Evolutionary conservation across 2,888 invertebrate genomes (phyloP).

Genomic region (Agrochola circellaris): DNA sequence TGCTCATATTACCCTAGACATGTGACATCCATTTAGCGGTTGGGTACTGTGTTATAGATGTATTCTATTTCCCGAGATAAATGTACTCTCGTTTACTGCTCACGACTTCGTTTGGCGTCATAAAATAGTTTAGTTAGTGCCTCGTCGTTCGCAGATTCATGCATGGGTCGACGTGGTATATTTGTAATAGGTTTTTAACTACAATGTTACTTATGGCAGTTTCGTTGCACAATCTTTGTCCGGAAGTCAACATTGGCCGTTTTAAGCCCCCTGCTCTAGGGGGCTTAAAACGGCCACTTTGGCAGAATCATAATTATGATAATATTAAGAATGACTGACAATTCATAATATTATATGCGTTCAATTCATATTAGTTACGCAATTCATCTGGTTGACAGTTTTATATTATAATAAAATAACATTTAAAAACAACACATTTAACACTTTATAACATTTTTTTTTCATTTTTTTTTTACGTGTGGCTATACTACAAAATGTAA

Average conservation of each 20-base stretch:
- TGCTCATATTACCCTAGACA: conserved; percentile 48
- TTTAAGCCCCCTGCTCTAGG: no score
- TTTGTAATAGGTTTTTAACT: background rate
- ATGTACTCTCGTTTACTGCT: conserved; percentile 36
- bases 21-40: conserved; percentile 16
- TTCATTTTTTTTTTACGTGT: no score
- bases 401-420: no score
- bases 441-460: no score
- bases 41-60: background rate
- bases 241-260: background rate
- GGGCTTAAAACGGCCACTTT: no score
- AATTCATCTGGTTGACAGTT: no score
- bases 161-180: background rate
- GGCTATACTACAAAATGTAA: no score
- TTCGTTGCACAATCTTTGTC: background rate
- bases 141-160: conserved; percentile 22
- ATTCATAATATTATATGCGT: no score
- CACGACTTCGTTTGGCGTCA: conserved; percentile 32
- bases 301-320: no score
- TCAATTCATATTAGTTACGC: no score
- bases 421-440: no score
- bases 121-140: conserved; percentile 45
- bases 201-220: background rate
- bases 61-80: conserved; percentile 57
- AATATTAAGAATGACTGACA: no score